Evolutionary conservation across 2,888 invertebrate species (phyloP).

Genomic region (Lasioglossum figueresi): DNA sequence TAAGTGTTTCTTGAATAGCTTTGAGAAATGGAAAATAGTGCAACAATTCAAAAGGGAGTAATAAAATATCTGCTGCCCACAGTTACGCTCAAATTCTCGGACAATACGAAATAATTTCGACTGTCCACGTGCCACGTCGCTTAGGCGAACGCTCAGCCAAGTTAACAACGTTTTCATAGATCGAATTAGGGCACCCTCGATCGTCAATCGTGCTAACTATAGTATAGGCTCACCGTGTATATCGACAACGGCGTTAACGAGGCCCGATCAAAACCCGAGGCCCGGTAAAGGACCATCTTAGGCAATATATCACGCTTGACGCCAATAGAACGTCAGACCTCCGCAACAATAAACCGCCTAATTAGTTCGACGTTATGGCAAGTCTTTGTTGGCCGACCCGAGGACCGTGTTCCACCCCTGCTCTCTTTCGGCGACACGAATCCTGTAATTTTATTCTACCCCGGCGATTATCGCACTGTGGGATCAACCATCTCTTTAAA

Average conservation of each 20-base stretch:
- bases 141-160: background rate
- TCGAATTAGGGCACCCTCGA: conserved; percentile 4
- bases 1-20: no score
- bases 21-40: no score
- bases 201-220: background rate
- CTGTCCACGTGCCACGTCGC: background rate
- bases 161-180: background rate
- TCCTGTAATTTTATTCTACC: conserved; percentile 63
- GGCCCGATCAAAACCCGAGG: conserved; percentile 58
- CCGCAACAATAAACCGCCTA: conserved; percentile 79
- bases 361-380: conserved; percentile 76
- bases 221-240: background rate
- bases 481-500: conserved; percentile 38
- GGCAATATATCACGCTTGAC: conserved; percentile 77
- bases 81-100: background rate
- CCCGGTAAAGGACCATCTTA: conserved; percentile 22
- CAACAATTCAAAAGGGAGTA: background rate
- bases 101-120: background rate
- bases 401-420: conserved; percentile 66
- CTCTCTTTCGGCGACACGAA: conserved; percentile 68
- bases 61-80: background rate
- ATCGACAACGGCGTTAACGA: conserved; percentile 44
- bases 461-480: conserved; percentile 52
- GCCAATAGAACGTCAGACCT: conserved; percentile 67
- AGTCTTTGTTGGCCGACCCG: conserved; percentile 72